Base-by-base conservation (phyloP, 2,888 invertebrate species). In the Brachylomia viminalis region DNA sequence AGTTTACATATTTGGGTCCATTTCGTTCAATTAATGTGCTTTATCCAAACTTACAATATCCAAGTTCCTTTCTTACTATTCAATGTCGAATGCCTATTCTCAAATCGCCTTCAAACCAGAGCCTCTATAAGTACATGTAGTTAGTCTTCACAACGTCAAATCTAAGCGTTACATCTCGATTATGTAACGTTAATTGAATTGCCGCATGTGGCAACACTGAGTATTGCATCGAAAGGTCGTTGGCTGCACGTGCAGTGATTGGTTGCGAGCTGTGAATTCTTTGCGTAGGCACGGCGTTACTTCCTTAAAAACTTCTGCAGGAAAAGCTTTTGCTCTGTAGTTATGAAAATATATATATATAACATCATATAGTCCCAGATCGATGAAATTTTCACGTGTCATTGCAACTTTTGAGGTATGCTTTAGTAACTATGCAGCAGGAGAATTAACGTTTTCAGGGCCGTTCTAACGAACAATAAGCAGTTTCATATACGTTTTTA, bases 161-260 rank as follows among this genome's bases (percentile, higher is more conserved):
- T 82, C 82, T 78, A 47, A 74, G 73, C 79, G 83, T 78, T 78
- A 74, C 82, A 82, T 82, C 83, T 74, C 79, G 82, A 65, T 82
- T 67, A 82, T 78, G 82, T 82, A 82, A 82, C 73, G 71, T 71
- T 82, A 78, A 82, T 82, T 82, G 82, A 82, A 82, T 82, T 82
- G 71, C 82, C 59, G 59, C 71, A 68, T 82, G 83, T 78, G 59
- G 82, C 78, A 82, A 77, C 67, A 77, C 67, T 42, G 65, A 47
- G 64, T 33, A 42, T 74, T 82, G 74, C 82, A 82, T 68, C 54
- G 79, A 82, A 82, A 82, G 82, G 82, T 82, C 79, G 83, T 61
- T 59, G 71, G 74, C 64, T 82, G 79, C 79, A 82, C 78, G 71
- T 82, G 83, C 83, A 82, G 62, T 52, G 79, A 82, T 82, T 82